Evolutionary conservation across 1,140 invertebrate species (phyloP), one percentile per base, ranked within the genome.

Genomic region (Polypedilum pembai): DNA sequence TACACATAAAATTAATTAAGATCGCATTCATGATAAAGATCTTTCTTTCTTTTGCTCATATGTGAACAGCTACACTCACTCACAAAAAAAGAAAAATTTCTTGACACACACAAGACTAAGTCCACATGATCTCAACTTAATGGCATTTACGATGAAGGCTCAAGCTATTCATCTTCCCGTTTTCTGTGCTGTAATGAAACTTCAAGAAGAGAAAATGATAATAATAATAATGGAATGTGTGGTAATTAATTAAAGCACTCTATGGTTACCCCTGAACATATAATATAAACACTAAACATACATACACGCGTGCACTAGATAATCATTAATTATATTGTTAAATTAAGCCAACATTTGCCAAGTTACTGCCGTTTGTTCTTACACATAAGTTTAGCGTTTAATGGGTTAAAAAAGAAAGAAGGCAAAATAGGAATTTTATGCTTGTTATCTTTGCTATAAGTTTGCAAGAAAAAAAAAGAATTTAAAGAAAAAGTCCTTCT

Each of bases 321-420:
- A 69, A 18, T 69, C 65, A 69, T 69, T 69, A 69, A 69, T 69
- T 69, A 69, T 69, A 69, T 18, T 69, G 65, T 69, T 69, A 69
- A 69, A 69, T 69, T 69, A 69, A 69, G 20, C 65, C 65, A 69
- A 69, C 45, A 56, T 33, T 33, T 33, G 24, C 24, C 24, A 33
- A 33, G 24, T 33, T 33, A 33, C 24, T 33, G 24, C 24, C 5
- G 24, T 33, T 33, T 33, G 24, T 33, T 33, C 24, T 33, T 33
- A 33, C 24, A 33, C 24, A 33, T 33, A 3, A 33, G 24, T 33
- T 33, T 3, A 5, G 1, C 5, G 5, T 33, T 33, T 33, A 33
- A 33, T 33, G 24, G 24, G 24, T 33, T 1, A 33, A 33, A 33
- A 33, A 33, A 33, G 24, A 33, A 33, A 33, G 24, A 33, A 33